Evolutionary conservation across 2,113 vertebrate species (phyloP).

Genomic region (Corythornis vintsioides): DNA sequence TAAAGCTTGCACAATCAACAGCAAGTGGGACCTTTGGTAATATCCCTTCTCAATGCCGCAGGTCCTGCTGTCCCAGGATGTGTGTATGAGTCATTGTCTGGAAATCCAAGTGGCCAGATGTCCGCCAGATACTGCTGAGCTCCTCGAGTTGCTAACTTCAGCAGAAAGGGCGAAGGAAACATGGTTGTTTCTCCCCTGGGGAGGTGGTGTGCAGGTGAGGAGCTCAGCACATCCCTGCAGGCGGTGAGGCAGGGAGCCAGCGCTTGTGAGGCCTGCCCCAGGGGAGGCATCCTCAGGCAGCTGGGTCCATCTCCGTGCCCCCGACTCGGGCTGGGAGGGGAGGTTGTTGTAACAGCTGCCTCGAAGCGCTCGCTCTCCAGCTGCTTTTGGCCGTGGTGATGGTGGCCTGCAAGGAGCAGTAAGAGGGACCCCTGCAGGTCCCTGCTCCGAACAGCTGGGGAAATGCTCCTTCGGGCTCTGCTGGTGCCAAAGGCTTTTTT

Average conservation of each 20-base stretch:
- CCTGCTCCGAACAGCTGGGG: not conserved
- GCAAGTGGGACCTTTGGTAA: not conserved
- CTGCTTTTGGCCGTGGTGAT: not conserved
- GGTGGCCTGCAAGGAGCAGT: not conserved
- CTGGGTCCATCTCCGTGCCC: not conserved
- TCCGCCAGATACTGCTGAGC: not conserved
- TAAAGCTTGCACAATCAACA: not conserved
- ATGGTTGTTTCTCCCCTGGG: fast-evolving
- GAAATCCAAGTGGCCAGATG: slow-evolving; percentile 61
- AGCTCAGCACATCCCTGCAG: not conserved
- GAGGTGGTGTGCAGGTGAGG: not conserved
- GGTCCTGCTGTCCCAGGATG: slow-evolving; percentile 38
- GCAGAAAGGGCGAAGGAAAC: not conserved
- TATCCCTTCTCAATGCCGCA: not conserved
- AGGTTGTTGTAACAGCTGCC: not conserved
- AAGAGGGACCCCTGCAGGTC: not conserved
- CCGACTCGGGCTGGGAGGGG: not conserved
- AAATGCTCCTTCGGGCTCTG: not conserved
- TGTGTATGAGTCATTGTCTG: slow-evolving; percentile 51
- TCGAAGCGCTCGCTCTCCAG: not conserved
- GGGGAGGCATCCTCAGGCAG: slow-evolving; percentile 13
- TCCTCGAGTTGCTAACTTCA: not conserved
- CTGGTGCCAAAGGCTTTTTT: not conserved
- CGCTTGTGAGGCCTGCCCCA: not conserved
- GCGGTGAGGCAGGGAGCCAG: not conserved